Conservation (phyloP, 2,113 vertebrate genomes). For the Chaetops frenatus region DNA sequence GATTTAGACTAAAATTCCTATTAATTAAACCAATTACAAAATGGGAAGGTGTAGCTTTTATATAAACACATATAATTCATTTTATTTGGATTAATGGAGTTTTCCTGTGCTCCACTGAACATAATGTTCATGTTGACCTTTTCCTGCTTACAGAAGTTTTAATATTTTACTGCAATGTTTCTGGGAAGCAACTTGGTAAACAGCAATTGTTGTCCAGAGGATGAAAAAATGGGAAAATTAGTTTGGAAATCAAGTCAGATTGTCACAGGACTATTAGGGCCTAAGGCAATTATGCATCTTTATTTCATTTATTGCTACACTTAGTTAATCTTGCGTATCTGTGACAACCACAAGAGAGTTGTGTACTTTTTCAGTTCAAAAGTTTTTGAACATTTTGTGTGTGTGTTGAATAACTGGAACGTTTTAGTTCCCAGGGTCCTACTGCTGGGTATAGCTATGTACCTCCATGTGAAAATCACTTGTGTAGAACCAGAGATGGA, state of each 20-base stretch:
- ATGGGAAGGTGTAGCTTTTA: neutral
- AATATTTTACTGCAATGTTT: neutral
- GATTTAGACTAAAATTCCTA: neutral
- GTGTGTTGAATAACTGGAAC: neutral
- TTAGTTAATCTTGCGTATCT: neutral
- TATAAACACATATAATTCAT: neutral
- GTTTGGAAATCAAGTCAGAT: neutral
- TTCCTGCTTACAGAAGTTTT: neutral
- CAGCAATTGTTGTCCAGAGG: neutral
- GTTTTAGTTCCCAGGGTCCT: neutral
- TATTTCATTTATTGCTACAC: neutral
- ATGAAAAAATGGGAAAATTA: neutral
- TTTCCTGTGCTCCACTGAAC: neutral
- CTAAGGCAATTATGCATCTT: neutral
- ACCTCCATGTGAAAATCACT: neutral
- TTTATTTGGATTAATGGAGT: neutral
- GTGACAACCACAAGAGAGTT: neutral
- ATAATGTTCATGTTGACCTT: neutral
- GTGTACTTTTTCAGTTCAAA: neutral
- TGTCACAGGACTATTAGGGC: neutral
- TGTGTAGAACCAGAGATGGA: neutral
- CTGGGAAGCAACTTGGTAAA: neutral
- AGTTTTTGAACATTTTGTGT: neutral
- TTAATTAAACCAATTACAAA: neutral
- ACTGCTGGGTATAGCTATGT: neutral